Base-by-base conservation (phyloP, 1,140 invertebrate genomes). In the Belonocnema kinseyi region DNA sequence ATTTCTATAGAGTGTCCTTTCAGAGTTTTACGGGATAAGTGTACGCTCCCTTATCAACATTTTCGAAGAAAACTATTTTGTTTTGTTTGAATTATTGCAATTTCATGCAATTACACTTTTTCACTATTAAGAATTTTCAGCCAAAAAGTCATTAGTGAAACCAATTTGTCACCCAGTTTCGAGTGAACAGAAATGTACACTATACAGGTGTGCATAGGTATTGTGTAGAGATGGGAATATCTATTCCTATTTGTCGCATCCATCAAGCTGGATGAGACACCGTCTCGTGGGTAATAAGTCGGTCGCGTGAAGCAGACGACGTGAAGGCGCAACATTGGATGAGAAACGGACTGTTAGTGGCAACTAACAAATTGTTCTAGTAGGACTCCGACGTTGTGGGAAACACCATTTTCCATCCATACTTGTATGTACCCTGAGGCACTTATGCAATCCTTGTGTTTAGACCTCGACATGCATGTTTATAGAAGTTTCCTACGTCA, bases 321-420 rank as follows among this genome's bases (percentile, higher is more conserved):
- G 75, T 76, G 77, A 82, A 82, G 78, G 54, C 50, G 74, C 79
- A 76, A 76, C 72, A 26, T 51, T 58, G 74, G 33, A 73, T 70
- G 77, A 81, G 75, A 84, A 70, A 81, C 74, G 72, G 72, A 77
- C 79, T 82, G 72, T 76, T 77, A 70, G 77, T 82, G 77, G 72
- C 74, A 82, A 78, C 75, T 73, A 82, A 84, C 79, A 84, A 84
- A 82, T 82, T 78, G 77, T 80, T 61, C 50, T 72, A 73, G n/a
- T 40, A 50, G 53, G 26, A 33, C 73, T 50, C 52, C 73, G 77
- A 82, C 73, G 51, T 77, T 80, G 80, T 77, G 71, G 50, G 75
- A 70, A 50, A 66, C 26, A 66, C 26, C 26, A 21, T 52, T 58
- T 73, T 78, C 61, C 13, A 51, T 54, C 19, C 11, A 40, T 75